A percentile compares a stretch with the other conserved stretches of the same genome.
Conservation (phyloP, 2,888 invertebrate genomes). For the Leucophenga maculata region DNA sequence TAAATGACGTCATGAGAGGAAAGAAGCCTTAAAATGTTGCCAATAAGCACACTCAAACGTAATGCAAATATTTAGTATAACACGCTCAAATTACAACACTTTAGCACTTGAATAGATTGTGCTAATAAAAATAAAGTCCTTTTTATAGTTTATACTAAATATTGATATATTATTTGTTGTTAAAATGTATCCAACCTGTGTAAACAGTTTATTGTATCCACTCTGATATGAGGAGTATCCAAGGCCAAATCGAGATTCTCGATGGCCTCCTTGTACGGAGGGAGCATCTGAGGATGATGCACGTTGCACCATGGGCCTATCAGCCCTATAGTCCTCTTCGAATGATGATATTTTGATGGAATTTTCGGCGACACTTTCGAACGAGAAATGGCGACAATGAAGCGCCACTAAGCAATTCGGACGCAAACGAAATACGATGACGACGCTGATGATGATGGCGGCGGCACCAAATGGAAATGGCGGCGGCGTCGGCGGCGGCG, state of each 20-base stretch:
- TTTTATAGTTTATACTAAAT: slow-evolving; percentile 2
- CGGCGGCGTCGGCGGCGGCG: neutral
- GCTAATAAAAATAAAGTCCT: neutral
- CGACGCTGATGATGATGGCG: slow-evolving; percentile 5
- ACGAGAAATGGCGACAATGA: slow-evolving; percentile 39
- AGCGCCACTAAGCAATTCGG: slow-evolving; percentile 30
- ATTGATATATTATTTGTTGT: neutral
- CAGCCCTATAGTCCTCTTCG: slow-evolving; percentile 73
- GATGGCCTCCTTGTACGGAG: slow-evolving; percentile 71
- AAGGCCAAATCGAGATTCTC: slow-evolving; percentile 73
- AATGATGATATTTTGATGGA: slow-evolving; percentile 72
- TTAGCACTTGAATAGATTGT: neutral
- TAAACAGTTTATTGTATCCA: slow-evolving; percentile 73
- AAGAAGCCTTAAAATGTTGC: too few species aligned
- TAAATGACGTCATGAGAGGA: too few species aligned
- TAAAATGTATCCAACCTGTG: slow-evolving; percentile 65
- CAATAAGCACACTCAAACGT: too few species aligned
- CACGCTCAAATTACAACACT: too few species aligned
- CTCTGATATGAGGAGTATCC: slow-evolving; percentile 72
- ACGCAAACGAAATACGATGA: slow-evolving; percentile 28
- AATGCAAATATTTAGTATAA: too few species aligned
- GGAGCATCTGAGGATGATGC: slow-evolving; percentile 73
- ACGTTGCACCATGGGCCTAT: slow-evolving; percentile 73
- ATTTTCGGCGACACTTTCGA: slow-evolving; percentile 57
- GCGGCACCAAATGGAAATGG: neutral